Evolutionary conservation across 2,888 invertebrate species (phyloP), one percentile per base, ranked within the genome.

Genomic region (Troglohyphantes excavatus): DNA sequence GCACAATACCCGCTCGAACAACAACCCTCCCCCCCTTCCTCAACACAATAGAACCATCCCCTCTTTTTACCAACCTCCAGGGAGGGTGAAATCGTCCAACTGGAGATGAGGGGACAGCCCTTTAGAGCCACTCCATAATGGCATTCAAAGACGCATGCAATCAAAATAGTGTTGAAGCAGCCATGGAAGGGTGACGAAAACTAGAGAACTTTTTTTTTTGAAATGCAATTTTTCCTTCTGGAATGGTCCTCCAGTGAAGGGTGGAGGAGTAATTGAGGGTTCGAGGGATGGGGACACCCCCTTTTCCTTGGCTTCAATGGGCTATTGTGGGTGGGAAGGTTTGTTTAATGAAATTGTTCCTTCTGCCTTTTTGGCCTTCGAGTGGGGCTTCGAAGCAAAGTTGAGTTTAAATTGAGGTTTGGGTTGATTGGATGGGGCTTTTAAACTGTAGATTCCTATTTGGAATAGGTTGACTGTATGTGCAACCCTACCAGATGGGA

Each of bases 131-230:
- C 68, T 72, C 72, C 46, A 26, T 9, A 46, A n/a, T 72, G 72
- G 46, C n/a, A 70, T 70, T 70, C 43, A 70, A 70, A 39, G 21
- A 39, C 72, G n/a, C 46, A 26, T 43, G 72, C 72, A 72, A 72
- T 46, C 46, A 72, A 72, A 72, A 72, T 46, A 72, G 72, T 43
- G 72, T 53, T 53, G 53, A n/a, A 53, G 53, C 53, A 13, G 53
- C 1, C 46, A 5, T 7, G n/a, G 46, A 11, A 46, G 46, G 7
- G 46, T 21, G 21, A 70, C 6, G 72, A 72, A 46, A 1, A 7
- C n/a, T 19, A 33, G 33, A 33, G 68, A 59, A 33, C 39, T 72
- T 72, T 53, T 63, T 13, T 21, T 68, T 46, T 46, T 21, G 7
- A 53, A 7, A 53, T n/a, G 17, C 9, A 46, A 46, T 21, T 63